A percentile compares a stretch with the other conserved stretches of the same genome.
phyloP scores from a whole-genome alignment of 2,113 vertebrate genomes.

The Leucoraja erinaceus region DNA sequence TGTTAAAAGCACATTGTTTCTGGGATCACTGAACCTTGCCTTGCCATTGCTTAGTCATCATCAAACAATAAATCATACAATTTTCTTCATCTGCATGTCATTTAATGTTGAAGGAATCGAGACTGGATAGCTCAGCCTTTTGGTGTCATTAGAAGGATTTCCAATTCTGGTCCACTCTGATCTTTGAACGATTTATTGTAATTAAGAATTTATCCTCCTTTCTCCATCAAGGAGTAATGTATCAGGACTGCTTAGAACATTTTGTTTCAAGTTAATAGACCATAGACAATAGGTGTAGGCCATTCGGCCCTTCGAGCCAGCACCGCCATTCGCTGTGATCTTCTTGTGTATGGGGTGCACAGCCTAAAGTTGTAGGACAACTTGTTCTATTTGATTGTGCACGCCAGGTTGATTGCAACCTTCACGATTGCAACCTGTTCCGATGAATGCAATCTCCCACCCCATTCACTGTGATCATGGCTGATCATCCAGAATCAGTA shows the following conservation, averaged over 20 bases:
- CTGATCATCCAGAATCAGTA: too few relatives aligned
- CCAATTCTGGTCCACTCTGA: not conserved
- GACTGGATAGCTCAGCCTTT: not conserved
- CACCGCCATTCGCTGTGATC: too few relatives aligned
- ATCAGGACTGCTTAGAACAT: not conserved
- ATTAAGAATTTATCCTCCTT: not conserved
- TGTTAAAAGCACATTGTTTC: not conserved
- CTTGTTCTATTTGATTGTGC: too few relatives aligned
- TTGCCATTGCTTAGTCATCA: conserved; percentile 3
- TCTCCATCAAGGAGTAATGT: not conserved
- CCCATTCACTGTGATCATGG: too few relatives aligned
- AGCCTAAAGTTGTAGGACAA: too few relatives aligned
- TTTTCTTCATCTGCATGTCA: not conserved
- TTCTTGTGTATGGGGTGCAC: too few relatives aligned
- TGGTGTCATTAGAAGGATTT: conserved; percentile 13
- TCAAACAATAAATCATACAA: not conserved
- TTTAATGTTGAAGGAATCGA: not conserved
- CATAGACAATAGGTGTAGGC: too few relatives aligned
- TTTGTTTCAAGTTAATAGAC: not conserved
- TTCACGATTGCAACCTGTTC: too few relatives aligned
- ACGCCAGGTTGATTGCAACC: too few relatives aligned
- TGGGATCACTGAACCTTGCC: not conserved
- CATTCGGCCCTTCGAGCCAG: too few relatives aligned
- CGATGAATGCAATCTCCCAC: too few relatives aligned
- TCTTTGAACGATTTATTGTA: conserved; percentile 12